A percentile compares a stretch with the other conserved stretches of the same genome.
phyloP scores from a whole-genome alignment of 2,888 invertebrate genomes.

The Tachystola acroxantha region DNA sequence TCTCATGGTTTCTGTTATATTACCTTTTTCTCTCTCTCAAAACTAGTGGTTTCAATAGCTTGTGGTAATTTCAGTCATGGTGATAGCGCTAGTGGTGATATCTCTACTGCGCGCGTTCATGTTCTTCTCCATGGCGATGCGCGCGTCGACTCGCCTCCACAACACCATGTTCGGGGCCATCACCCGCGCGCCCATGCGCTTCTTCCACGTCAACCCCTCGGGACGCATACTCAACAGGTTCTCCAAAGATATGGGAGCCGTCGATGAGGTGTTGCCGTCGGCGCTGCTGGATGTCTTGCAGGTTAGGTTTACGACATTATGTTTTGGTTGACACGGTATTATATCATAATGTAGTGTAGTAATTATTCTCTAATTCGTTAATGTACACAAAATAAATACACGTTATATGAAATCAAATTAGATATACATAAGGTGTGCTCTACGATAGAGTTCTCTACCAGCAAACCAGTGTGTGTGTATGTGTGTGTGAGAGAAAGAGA shows the following conservation, averaged over 20 bases:
- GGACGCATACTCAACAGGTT: constrained; percentile 92
- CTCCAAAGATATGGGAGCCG: constrained; percentile 91
- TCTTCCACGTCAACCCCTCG: constrained; percentile 93
- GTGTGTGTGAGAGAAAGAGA: no score
- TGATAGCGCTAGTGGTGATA: constrained; percentile 64
- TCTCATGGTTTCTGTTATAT: no score
- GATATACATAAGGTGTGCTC: no score
- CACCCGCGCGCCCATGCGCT: constrained; percentile 88
- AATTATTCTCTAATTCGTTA: no score
- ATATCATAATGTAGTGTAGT: no score
- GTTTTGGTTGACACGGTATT: no score
- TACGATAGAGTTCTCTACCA: no score
- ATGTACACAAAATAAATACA: no score
- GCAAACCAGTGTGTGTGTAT: no score
- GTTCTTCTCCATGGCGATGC: constrained; percentile 83
- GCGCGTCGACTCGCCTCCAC: constrained; percentile 87
- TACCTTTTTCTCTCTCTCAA: no score
- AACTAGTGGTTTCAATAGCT: no score
- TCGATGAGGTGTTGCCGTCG: constrained; percentile 80
- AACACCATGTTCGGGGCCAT: constrained; percentile 91
- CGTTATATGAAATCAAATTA: no score
- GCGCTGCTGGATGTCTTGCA: constrained; percentile 80
- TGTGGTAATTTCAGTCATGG: constrained; percentile 61
- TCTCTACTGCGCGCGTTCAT: constrained; percentile 73
- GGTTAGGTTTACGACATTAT: constrained; percentile 44